phyloP scores from a whole-genome alignment of 2,888 invertebrate genomes.

The Cylloceria caligata region DNA sequence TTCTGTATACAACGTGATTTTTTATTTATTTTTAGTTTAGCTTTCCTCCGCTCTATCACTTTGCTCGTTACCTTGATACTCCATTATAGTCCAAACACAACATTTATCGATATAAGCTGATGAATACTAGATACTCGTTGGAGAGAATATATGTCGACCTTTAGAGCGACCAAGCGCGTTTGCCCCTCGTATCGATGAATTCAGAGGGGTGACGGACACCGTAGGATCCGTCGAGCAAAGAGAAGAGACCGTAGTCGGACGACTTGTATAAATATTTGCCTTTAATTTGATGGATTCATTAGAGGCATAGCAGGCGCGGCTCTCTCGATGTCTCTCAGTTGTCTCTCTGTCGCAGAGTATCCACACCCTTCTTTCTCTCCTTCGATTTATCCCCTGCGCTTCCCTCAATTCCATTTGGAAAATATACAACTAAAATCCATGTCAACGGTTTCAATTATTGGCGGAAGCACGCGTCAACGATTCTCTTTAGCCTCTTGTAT shows the following conservation, averaged over 20 bases:
- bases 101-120: constrained; percentile 33
- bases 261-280: constrained; percentile 71
- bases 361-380: constrained; percentile 41
- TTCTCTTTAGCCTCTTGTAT: constrained; percentile 1
- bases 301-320: constrained; percentile 51
- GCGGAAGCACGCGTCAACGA: background rate
- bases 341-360: constrained; percentile 8
- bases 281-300: constrained; percentile 73
- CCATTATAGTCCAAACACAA: constrained; percentile 31
- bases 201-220: constrained; percentile 28
- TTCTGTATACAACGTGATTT: constrained; percentile 47
- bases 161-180: constrained; percentile 43
- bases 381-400: constrained; percentile 11
- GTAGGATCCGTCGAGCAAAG: constrained; percentile 10
- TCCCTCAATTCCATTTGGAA: constrained; percentile 45
- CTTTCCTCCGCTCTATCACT: constrained; percentile 26
- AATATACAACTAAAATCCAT: constrained; percentile 27
- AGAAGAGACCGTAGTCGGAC: constrained; percentile 21
- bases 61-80: background rate
- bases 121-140: background rate
- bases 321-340: constrained; percentile 35
- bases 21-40: constrained; percentile 57
- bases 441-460: constrained; percentile 41
- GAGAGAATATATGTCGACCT: constrained; percentile 16
- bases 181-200: constrained; percentile 64